These are phyloP conservation scores for Tetragonula carbonaria DNA, from an alignment of 2,888 invertebrate species.

Conservation along the genomic window DNA sequence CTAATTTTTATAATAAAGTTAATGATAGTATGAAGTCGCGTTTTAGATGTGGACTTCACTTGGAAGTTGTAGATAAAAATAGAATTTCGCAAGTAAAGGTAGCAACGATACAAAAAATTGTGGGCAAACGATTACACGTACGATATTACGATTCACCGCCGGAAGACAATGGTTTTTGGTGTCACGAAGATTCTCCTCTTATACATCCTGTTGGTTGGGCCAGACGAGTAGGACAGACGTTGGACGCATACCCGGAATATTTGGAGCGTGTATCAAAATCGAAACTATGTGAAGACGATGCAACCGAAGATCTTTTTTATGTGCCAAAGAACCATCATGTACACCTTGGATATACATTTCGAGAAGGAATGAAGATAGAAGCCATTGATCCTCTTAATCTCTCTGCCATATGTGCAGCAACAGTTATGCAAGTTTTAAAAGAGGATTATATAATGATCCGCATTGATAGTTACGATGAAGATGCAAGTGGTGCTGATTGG, in stretches of 20 bases:
- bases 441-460: slow-evolving; percentile 98
- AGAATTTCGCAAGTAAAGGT: slow-evolving; percentile 96
- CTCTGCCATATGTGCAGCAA: slow-evolving; percentile 97
- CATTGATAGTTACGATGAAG: slow-evolving; percentile 96
- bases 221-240: slow-evolving; percentile 93
- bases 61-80: slow-evolving; percentile 98
- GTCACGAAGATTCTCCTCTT: slow-evolving; percentile 96
- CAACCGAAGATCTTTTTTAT: slow-evolving; percentile 92
- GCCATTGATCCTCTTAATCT: slow-evolving; percentile 98
- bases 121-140: slow-evolving; percentile 96
- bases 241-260: slow-evolving; percentile 93
- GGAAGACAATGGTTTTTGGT: slow-evolving; percentile 97
- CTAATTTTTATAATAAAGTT: slow-evolving; percentile 95
- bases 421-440: slow-evolving; percentile 96
- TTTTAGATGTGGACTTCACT: slow-evolving; percentile 92
- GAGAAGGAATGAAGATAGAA: slow-evolving; percentile 97
- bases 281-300: slow-evolving; percentile 90
- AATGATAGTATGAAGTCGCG: slow-evolving; percentile 93
- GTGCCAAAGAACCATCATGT: slow-evolving; percentile 85
- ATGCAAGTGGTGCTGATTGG: slow-evolving; percentile 93
- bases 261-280: slow-evolving; percentile 90
- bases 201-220: slow-evolving; percentile 99
- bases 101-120: slow-evolving; percentile 94
- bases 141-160: slow-evolving; percentile 93
- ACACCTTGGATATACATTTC: slow-evolving; percentile 86